Conservation (phyloP, 2,113 vertebrate genomes). For the Sylvia atricapilla region DNA sequence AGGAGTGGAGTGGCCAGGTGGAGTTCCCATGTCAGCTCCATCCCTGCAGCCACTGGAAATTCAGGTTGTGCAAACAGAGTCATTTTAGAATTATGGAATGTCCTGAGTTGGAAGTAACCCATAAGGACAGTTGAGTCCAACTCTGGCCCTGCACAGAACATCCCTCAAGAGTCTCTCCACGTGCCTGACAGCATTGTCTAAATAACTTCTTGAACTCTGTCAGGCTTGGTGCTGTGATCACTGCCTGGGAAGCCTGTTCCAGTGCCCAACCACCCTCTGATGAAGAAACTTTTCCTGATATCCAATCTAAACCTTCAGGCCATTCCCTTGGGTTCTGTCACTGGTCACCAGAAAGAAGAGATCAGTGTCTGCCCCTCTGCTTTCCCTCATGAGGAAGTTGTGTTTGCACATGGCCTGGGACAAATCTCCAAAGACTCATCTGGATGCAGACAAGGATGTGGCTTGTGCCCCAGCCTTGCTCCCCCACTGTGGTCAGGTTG, state of each 20-base stretch:
- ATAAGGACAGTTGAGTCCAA: neutral
- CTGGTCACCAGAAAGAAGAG: neutral
- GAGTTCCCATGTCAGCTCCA: neutral
- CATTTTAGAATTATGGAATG: neutral
- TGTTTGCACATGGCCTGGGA: neutral
- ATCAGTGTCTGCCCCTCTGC: neutral
- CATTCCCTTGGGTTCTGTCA: fast-evolving
- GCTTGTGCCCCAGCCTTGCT: neutral
- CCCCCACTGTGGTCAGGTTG: fast-evolving
- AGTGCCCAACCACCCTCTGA: neutral
- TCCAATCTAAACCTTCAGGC: neutral
- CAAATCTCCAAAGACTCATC: neutral
- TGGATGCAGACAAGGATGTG: neutral
- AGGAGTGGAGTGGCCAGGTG: neutral
- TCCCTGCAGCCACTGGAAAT: neutral
- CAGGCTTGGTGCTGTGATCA: neutral
- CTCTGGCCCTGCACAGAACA: neutral
- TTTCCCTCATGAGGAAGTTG: neutral
- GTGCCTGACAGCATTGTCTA: fast-evolving
- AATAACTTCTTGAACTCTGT: fast-evolving
- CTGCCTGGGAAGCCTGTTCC: neutral
- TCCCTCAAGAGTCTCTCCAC: neutral
- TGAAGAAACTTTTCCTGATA: neutral
- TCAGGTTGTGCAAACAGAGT: neutral
- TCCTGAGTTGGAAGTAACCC: neutral